A percentile compares a stretch with the other conserved stretches of the same genome.
Conservation (phyloP, 2,888 invertebrate species). For the Ophion ventricosus region DNA sequence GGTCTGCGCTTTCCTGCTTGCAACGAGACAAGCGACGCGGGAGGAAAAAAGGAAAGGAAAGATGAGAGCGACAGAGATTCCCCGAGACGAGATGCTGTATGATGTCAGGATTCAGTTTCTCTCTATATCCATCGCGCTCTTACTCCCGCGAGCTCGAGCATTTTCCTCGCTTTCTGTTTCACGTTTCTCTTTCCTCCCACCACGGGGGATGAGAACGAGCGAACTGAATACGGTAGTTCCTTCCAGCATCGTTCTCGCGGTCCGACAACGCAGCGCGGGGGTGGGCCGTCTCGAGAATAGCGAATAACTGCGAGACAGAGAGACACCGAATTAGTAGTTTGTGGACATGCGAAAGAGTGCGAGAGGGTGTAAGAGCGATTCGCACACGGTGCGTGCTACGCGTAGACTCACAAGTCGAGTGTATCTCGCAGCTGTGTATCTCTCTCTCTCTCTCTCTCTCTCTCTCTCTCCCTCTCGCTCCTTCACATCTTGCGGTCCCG, state of each 20-base stretch:
- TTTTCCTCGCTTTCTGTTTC: conserved; percentile 61
- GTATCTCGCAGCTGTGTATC: conserved; percentile 62
- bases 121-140: conserved; percentile 25
- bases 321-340: conserved; percentile 64
- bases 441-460: conserved; percentile 51
- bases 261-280: conserved; percentile 28
- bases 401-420: conserved; percentile 8
- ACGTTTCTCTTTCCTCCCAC: conserved; percentile 63
- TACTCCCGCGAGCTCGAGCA: conserved; percentile 36
- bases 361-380: conserved; percentile 27
- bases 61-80: conserved; percentile 22
- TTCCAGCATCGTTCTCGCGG: conserved; percentile 48
- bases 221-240: conserved; percentile 68
- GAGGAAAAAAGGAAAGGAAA: conserved; percentile 21
- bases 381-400: conserved; percentile 16
- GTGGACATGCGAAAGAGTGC: conserved; percentile 45
- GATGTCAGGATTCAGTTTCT: conserved; percentile 18
- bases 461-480: conserved; percentile 40
- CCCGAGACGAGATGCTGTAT: conserved; percentile 25
- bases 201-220: conserved; percentile 52
- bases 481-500: conserved; percentile 34
- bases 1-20: neutral
- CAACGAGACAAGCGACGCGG: conserved; percentile 29
- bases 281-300: conserved; percentile 38
- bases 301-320: conserved; percentile 41